Evolutionary conservation across 2,888 invertebrate genomes (phyloP), one percentile per base, ranked within the genome.

Genomic region (Galeopsomyia nigrocyanea): DNA sequence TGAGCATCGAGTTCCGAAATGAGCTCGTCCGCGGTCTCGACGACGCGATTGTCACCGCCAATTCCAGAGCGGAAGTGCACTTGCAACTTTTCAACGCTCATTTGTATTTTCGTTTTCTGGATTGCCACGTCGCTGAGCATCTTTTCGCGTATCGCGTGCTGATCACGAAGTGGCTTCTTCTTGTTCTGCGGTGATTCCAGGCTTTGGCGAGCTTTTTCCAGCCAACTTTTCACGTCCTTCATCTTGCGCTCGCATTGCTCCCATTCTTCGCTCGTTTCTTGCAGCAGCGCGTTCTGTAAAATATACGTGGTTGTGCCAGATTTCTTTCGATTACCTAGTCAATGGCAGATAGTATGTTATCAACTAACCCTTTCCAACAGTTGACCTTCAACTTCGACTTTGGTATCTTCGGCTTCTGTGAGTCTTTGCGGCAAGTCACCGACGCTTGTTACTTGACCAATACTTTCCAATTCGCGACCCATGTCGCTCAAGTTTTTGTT

Each of bases 241-340:
- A 97, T 91, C 87, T 98, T 97, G 86, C 92, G 94, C 87, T 97
- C 97, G 87, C 96, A 97, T 87, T 97, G 95, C 85, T 97, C 96
- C 95, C 97, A 97, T 88, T 97, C 97, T 85, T 97, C 96, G 61
- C 94, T 93, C 66, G 96, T 92, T 88, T 97, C 97, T 90, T 95
- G 95, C 74, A 97, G 89, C 79, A 96, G 88, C 58, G 95, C 93
- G 84, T 94, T 94, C 95, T 95, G 87, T 76, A 90, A 89, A 71
- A 61, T 50, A 46, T 74, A 68, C n/a, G 39, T 47, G 26, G 47
- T 67, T 57, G 39, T 39, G 51, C 58, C 51, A 56, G n/a, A 31
- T 9, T 72, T 7, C 0, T 49, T 26, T n/a, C 22, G 17, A 13
- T 21, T 5, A 5, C 21, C 6, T 55, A 46, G 6, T 3, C 26